phyloP scores from a whole-genome alignment of 2,113 vertebrate species.

The Holacanthus passer region DNA sequence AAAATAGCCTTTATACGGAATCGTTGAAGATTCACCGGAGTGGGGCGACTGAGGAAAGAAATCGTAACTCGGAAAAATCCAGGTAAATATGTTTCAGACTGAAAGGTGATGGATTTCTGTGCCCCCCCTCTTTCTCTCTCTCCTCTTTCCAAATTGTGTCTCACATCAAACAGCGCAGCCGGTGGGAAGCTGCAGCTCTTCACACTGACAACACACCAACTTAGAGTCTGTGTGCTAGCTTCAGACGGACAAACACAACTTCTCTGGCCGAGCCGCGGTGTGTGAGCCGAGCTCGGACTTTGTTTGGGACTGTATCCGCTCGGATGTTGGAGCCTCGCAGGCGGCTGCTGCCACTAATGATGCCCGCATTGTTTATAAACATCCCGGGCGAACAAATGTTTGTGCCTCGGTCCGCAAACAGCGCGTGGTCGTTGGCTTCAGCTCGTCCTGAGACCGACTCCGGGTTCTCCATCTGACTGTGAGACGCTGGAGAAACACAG shows the following conservation, averaged over 20 bases:
- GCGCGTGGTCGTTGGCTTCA: neutral
- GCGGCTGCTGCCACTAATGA: constrained; percentile 21
- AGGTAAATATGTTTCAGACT: constrained; percentile 69
- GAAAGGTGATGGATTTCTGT: constrained; percentile 41
- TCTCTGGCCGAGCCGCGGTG: neutral
- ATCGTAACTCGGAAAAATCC: constrained; percentile 69
- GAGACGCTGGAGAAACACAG: neutral
- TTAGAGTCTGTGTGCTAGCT: neutral
- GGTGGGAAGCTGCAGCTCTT: constrained; percentile 59
- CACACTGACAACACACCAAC: constrained; percentile 31
- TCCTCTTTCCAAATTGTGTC: constrained; percentile 63
- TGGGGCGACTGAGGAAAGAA: constrained; percentile 56
- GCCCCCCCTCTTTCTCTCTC: constrained; percentile 25
- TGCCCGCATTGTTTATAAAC: constrained; percentile 74
- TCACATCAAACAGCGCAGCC: constrained; percentile 71
- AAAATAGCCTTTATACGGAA: constrained; percentile 61
- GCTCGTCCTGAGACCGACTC: too few species aligned
- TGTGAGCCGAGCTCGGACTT: constrained; percentile 4
- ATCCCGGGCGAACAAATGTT: constrained; percentile 33
- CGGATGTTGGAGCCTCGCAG: constrained; percentile 15
- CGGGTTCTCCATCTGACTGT: too few species aligned
- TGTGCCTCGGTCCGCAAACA: neutral
- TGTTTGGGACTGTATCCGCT: constrained; percentile 14
- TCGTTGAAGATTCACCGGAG: constrained; percentile 40
- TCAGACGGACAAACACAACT: neutral